phyloP scores from a whole-genome alignment of 2,797 vertebrate species.

The Syndactyla subalaris region DNA sequence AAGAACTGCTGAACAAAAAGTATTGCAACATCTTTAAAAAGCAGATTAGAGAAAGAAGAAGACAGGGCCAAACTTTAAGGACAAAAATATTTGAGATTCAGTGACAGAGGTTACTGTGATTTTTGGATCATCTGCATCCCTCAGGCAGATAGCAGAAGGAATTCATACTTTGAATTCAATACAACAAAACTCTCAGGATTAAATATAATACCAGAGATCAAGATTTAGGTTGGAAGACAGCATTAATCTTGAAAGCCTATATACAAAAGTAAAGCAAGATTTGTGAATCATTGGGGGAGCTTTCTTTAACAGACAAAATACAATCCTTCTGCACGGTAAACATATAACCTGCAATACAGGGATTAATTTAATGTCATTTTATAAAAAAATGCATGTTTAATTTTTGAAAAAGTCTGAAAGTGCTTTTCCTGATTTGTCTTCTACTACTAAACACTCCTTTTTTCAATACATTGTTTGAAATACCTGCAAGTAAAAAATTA shows the following conservation, averaged over 20 bases:
- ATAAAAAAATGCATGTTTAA: background rate
- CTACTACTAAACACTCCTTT: background rate
- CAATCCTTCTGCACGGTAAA: background rate
- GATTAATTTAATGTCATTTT: background rate
- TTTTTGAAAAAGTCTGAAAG: background rate
- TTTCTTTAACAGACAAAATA: background rate
- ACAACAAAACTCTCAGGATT: background rate
- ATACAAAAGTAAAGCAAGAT: background rate
- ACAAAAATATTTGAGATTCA: background rate
- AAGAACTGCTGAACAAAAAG: background rate
- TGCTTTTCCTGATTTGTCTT: background rate
- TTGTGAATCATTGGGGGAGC: background rate
- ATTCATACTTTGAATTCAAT: background rate
- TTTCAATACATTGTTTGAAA: background rate
- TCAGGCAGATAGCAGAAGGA: background rate
- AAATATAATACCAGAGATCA: background rate
- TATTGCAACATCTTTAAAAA: background rate
- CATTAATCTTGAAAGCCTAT: background rate
- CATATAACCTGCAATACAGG: accelerated
- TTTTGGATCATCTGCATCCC: background rate
- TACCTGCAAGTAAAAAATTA: background rate
- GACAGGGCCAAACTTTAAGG: background rate
- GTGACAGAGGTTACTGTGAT: background rate
- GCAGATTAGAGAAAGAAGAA: background rate
- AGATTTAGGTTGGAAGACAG: background rate